Base-by-base conservation (phyloP, 2,888 invertebrate species). In the Andrena trimmerana region DNA sequence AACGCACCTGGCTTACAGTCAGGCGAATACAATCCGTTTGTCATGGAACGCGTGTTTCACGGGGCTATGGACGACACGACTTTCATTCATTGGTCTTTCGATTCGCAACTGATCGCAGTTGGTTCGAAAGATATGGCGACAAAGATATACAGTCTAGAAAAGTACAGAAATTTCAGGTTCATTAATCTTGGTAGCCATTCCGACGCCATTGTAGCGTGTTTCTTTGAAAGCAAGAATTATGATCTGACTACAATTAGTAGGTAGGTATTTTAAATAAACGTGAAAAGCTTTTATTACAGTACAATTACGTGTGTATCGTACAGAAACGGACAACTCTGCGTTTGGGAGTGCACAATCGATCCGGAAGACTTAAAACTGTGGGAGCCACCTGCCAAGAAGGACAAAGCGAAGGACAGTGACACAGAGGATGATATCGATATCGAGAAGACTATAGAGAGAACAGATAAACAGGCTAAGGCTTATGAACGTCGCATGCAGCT, bases 91-190 rank as follows among this genome's bases (percentile, higher is more conserved):
- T 99, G 99, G 99, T 98, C 99, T 0, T 95, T 95, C 27, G 99
- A 99, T 94, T 99, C 99, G 0, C 97, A 96, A 91, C 95, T 98
- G 52, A 94, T 99, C 10, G 97, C 98, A n/a, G 97, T 97, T 8
- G 99, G 99, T 0, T 97, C 98, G 0, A 97, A 97, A 92, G 99
- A 99, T 94, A 98, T 97, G 92, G 96, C 97, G n/a, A 97, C 97
- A 0, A 97, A 97, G 92, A 95, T 99, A 60, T 98, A 97, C 93
- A 96, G 97, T 0, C 94, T 98, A 0, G 96, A 97, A 74, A 97
- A 96, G 91, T 96, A 91, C 88, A 90, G 95, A 29, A 98, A 99
- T 92, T 96, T 99, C 77, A 96, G 96, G 69, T 96, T 97, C 83
- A 97, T 96, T 90, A 95, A 97, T 0, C 94, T 99, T 27, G 97